These are phyloP conservation scores for Conus betulinus DNA, from an alignment of 1,140 invertebrate genomes.

Conservation along the genomic window DNA sequence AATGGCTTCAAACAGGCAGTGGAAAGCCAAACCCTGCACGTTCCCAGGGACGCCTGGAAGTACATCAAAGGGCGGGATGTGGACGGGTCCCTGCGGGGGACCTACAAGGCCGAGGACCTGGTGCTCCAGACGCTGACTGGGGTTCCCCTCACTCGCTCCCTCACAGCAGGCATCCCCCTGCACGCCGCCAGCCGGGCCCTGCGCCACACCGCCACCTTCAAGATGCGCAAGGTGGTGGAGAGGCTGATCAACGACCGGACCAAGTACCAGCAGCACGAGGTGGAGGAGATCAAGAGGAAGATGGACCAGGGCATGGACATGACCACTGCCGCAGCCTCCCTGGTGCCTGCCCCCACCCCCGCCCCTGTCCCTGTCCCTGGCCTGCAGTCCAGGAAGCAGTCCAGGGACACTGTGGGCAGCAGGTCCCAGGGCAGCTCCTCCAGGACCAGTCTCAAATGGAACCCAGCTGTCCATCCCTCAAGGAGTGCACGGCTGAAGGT, in stretches of 20 bases:
- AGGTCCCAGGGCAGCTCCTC: not conserved
- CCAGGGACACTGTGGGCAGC: not conserved
- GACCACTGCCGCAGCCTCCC: constrained; percentile 3
- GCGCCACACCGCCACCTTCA: constrained; percentile 67
- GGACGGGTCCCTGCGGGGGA: constrained; percentile 34
- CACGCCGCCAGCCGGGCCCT: constrained; percentile 61
- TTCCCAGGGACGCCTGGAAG: constrained; percentile 48
- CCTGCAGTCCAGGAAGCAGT: not conserved
- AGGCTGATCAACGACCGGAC: constrained; percentile 62
- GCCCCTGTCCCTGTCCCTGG: not conserved
- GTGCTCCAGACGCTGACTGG: constrained; percentile 63
- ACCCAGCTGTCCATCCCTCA: not conserved
- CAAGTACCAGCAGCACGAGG: constrained; percentile 64
- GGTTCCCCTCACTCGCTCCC: constrained; percentile 49
- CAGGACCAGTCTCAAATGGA: not conserved
- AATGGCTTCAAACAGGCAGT: not conserved
- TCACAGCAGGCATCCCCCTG: constrained; percentile 57
- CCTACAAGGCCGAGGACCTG: constrained; percentile 58
- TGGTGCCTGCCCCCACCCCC: not conserved
- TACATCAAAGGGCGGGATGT: constrained; percentile 31
- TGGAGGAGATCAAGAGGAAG: constrained; percentile 59
- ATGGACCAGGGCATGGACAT: constrained; percentile 43
- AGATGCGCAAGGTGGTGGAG: constrained; percentile 66
- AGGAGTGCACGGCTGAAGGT: not conserved
- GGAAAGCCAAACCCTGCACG: constrained; percentile 26